A percentile compares a stretch with the other conserved stretches of the same genome.
Evolutionary conservation across 2,888 invertebrate genomes (phyloP).

Genomic region (Celastrina argiolus): DNA sequence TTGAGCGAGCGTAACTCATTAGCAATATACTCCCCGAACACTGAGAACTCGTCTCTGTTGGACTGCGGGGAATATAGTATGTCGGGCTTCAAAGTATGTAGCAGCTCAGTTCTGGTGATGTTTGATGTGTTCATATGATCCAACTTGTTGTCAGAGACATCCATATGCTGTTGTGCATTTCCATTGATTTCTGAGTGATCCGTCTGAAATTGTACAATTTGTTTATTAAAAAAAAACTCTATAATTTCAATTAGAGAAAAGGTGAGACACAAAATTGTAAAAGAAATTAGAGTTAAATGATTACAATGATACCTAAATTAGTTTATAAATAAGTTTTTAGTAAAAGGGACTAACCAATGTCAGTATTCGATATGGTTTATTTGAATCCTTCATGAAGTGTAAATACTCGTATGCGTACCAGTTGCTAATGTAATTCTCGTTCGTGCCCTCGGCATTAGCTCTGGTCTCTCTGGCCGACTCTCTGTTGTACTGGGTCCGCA

Average conservation of each 20-base stretch:
- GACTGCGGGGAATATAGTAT: constrained; percentile 39
- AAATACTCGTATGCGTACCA: constrained; percentile 79
- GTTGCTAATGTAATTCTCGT: constrained; percentile 71
- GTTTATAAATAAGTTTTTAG: not conserved
- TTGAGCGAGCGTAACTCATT: constrained; percentile 77
- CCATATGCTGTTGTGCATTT: constrained; percentile 42
- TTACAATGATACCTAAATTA: no score
- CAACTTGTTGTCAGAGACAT: constrained; percentile 51
- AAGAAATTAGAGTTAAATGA: not conserved
- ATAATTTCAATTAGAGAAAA: not conserved
- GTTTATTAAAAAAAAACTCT: not conserved
- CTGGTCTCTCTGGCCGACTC: constrained; percentile 76
- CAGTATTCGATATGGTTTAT: constrained; percentile 61
- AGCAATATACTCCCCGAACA: constrained; percentile 79
- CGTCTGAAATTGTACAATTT: constrained; percentile 48
- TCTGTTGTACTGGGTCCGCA: constrained; percentile 79
- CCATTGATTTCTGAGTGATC: constrained; percentile 44
- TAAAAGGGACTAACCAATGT: constrained; percentile 50
- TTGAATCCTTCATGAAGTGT: constrained; percentile 78
- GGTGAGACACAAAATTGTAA: not conserved
- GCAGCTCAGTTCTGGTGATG: constrained; percentile 46
- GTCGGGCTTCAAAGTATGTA: constrained; percentile 47
- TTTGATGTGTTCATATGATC: constrained; percentile 51
- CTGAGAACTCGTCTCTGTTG: constrained; percentile 73
- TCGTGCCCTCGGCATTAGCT: constrained; percentile 68